A percentile compares a stretch with the other conserved stretches of the same genome.
phyloP scores from a whole-genome alignment of 2,888 invertebrate genomes.

The Antitype chi region DNA sequence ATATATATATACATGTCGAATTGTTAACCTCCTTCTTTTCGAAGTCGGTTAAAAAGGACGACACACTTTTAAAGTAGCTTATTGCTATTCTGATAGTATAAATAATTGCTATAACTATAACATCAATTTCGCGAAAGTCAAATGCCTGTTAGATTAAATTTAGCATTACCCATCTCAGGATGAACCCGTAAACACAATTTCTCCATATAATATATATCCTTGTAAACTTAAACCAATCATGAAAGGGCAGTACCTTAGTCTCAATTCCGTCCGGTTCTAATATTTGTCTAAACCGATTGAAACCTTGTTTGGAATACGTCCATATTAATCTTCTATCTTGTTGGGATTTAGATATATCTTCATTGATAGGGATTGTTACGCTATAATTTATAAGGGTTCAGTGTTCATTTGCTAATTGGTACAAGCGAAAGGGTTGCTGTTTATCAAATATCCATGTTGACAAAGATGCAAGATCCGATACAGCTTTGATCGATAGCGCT shows the following conservation, averaged over 20 bases:
- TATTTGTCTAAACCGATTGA: constrained; percentile 64
- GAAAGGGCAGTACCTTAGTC: constrained; percentile 3
- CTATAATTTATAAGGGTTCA: constrained; percentile 45
- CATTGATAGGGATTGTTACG: constrained; percentile 10
- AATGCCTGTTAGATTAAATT: background rate
- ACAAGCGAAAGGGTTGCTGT: constrained; percentile 16
- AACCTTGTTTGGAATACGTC: constrained; percentile 35
- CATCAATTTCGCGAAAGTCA: no score
- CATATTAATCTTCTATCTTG: constrained; percentile 56
- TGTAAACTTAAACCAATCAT: constrained; percentile 42
- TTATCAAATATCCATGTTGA: background rate
- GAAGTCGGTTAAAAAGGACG: no score
- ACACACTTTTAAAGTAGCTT: background rate
- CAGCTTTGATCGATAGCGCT: background rate
- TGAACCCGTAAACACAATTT: background rate
- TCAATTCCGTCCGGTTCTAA: constrained; percentile 23
- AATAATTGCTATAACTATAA: background rate
- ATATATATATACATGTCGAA: no score
- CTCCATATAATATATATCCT: background rate
- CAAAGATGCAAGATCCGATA: background rate
- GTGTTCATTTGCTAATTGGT: constrained; percentile 41
- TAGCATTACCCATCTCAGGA: background rate
- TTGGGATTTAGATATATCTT: constrained; percentile 34
- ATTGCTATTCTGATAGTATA: background rate
- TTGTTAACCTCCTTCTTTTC: no score